Base-by-base conservation (phyloP, 30 jellyfish, hydroid and myxozoan species). In the Rhopilema esculentum region DNA sequence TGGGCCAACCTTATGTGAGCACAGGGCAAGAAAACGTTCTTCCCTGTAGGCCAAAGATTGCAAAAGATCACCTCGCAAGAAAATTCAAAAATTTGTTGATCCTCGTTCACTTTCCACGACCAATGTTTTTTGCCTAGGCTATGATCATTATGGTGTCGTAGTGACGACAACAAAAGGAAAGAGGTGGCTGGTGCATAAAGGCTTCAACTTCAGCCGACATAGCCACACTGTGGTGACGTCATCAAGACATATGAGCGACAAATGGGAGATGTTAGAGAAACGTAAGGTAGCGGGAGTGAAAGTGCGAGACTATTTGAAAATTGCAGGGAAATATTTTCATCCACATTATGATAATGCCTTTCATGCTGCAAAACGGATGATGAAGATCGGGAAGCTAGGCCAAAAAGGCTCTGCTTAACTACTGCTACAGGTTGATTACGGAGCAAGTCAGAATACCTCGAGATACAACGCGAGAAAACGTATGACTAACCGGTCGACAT, bases 141-240 rank as follows among this genome's bases (percentile, higher is more conserved):
- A 18, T 78, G 64, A 84, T 40, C 93, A 84, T 72, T 84, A 84
- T 53, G 93, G 93, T 12, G 93, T 84, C 20, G 93, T 84, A 33
- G 64, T 84, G 16, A 84, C 93, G 62, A 84, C 93, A 7, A 18
- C 73, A 18, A 31, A 30, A 21, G 87, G 93, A 18, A 33, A 73
- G 62, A 66, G 93, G 25, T 84, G 93, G 93, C 63, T 84, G 81
- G 87, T 84, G 4, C 93, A 84, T 82, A 84, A 84, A 29, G 93
- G 93, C 22, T 66, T 49, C 82, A 27, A 49, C 75, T 84, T 84
- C 77, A 70, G 87, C 28, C 52, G 87, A 0, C 49, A 0, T 1
- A 49, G 87, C 26, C 74, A 73, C 49, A 69, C 93, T 16, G 93
- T 84, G 21, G 50, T 84, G 19, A 63, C 82, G 16, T 49, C 64